Base-by-base conservation (phyloP, 2,797 vertebrate species). In the Eutrigla gurnardus region DNA sequence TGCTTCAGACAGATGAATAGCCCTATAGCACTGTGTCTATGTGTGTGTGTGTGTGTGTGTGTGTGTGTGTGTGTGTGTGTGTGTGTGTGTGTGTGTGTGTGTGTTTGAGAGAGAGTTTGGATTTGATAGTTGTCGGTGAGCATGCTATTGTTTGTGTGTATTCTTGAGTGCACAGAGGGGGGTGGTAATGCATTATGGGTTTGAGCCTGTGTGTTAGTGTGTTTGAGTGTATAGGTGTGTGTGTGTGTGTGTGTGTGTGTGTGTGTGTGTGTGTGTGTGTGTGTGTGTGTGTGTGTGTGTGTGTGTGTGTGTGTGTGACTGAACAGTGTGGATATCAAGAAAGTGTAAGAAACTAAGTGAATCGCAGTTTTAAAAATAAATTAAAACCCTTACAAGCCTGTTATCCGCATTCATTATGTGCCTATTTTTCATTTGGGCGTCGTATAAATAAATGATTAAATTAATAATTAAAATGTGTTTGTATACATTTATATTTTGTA, bases 1-100 rank as follows among this genome's bases (percentile, higher is more conserved):
- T 80, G 80, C 88, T 86, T 84, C 87, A 92, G 89, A 93, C 91
- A 92, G 92, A 93, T 93, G 87, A 91, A 92, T 91, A 89, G 88
- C 86, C 82, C 65, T 46, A 78, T 81, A 87, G 80, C 81, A 35
- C 46, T 68, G 62, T 82, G 78, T 84, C 70, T 77, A 43, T 82
- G 18, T 73, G 59, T 36, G 14, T 14, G 45, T 60, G 62, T 55
- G 65, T 53, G 50, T 66, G 49, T 70, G 55, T 63, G 74, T 73
- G 66, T 61, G 49, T 54, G 64, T 65, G 76, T 55, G 33, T 49
- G 40, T 43, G 65, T 13, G 39, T 37, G 54, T 9, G 47, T 53
- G 71, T 62, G 61, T 36, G 81, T 32, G 70, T 43, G n/a, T n/a
- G n/a, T n/a, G n/a, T n/a, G n/a, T n/a, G n/a, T n/a, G n/a, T n/a